Base-by-base conservation (phyloP, 2,113 vertebrate genomes). In the Phyllostomus discolor region DNA sequence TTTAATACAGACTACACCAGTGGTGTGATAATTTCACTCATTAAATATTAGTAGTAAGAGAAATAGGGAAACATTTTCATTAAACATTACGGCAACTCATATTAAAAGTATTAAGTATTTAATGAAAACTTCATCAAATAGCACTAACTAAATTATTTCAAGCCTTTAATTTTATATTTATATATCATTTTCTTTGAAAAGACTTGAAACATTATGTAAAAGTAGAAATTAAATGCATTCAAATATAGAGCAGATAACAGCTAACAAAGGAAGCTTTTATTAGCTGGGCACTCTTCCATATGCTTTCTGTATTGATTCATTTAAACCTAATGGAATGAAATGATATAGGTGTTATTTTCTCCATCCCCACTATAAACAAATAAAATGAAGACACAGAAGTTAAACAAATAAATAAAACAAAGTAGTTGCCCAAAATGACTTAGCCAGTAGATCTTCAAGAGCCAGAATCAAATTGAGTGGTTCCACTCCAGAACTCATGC, bases 301-400 rank as follows among this genome's bases (percentile, higher is more conserved):
- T 75, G 83, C n/a, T 88, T 91, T 50, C 20, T 91, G 20, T 70
- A 72, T 76, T 96, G 78, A 87, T 92, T 92, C 38, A 82, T 33
- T 91, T 57, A 90, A 87, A 90, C 43, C 10, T 90, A 31, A n/a
- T 11, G 24, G 81, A 28, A 93, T 31, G 22, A 93, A 85, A 81
- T 69, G 11, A 90, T 19, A 67, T 28, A 52, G 48, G 19, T 84
- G 66, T 9, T 57, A 90, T 73, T 80, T 84, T 81, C 17, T 80
- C 86, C 31, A 64, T 38, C 1, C 16, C 17, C 31, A 50, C 15
- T 80, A 52, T 14, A 81, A 66, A 80, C 15, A 89, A 88, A 82
- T 33, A 79, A 57, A 95, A 50, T 43, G 31, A 90, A 90, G 43
- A 76, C 1, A 72, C 48, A 64, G 28, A 67, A 72, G 15, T 75